Evolutionary conservation across 2,888 invertebrate species (phyloP).

Genomic region (Agonopterix subpropinquella): DNA sequence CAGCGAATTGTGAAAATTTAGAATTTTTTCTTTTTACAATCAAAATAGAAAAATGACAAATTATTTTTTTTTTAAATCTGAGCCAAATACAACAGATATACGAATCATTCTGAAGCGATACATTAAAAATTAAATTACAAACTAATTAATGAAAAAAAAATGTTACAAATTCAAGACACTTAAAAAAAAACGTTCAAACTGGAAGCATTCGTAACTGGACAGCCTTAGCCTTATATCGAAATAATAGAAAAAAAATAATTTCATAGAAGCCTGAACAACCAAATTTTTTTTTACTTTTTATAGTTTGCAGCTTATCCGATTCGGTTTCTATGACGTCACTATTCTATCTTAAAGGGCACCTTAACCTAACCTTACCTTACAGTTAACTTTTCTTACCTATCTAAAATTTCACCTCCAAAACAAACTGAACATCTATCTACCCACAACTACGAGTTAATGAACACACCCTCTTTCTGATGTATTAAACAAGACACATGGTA

Average conservation of each 20-base stretch:
- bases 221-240: constrained; percentile 36
- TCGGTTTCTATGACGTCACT: constrained; percentile 67
- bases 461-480: no score
- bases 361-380: constrained; percentile 49
- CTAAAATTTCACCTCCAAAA: constrained; percentile 31
- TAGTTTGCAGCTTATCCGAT: constrained; percentile 32
- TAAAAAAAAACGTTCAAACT: constrained; percentile 43
- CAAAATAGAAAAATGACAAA: constrained; percentile 24
- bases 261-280: constrained; percentile 43
- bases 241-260: constrained; percentile 30
- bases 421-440: constrained; percentile 3
- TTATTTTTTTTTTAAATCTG: no score
- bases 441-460: neutral
- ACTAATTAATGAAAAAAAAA: constrained; percentile 58
- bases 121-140: constrained; percentile 55
- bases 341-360: constrained; percentile 41
- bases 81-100: constrained; percentile 44
- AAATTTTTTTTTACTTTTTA: constrained; percentile 25
- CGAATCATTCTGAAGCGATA: constrained; percentile 48
- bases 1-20: constrained; percentile 1
- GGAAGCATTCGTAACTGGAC: constrained; percentile 63
- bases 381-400: constrained; percentile 33
- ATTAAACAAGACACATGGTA: no score
- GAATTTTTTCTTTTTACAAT: constrained; percentile 38
- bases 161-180: constrained; percentile 59